phyloP scores from a whole-genome alignment of 1,140 invertebrate species.

The Neodiprion pinetum region DNA sequence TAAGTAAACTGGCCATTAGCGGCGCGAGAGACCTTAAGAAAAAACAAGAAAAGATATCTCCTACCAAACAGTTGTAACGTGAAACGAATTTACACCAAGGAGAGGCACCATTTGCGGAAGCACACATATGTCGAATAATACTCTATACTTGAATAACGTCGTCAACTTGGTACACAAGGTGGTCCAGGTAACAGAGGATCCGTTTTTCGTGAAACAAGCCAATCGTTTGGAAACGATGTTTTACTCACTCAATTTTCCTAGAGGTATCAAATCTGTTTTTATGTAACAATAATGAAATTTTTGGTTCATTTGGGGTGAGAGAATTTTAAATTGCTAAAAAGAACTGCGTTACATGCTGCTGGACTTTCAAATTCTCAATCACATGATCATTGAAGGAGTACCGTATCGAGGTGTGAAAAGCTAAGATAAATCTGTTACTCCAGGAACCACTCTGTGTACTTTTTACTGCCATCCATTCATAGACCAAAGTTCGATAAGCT shows the following conservation, averaged over 20 bases:
- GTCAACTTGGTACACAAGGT: neutral
- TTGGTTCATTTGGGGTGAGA: too few relatives aligned
- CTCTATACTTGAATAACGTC: neutral
- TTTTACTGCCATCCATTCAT: neutral
- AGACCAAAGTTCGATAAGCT: neutral
- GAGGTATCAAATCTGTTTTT: too few relatives aligned
- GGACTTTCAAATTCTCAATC: too few relatives aligned
- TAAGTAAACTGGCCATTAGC: constrained; percentile 63
- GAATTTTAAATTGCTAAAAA: too few relatives aligned
- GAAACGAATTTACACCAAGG: constrained; percentile 39
- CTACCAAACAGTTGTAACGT: constrained; percentile 48
- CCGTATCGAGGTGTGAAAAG: too few relatives aligned
- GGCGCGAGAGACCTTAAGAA: constrained; percentile 59
- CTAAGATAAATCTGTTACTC: neutral
- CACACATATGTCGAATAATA: constrained; percentile 30
- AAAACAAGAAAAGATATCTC: constrained; percentile 57
- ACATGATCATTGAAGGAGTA: too few relatives aligned
- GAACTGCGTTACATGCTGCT: too few relatives aligned
- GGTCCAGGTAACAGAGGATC: neutral
- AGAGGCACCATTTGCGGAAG: constrained; percentile 43
- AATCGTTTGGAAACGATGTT: neutral
- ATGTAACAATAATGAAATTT: too few relatives aligned
- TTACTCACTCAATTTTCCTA: neutral
- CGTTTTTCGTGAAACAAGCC: neutral
- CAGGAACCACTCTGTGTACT: neutral